These are phyloP conservation scores for Rhagoletis pomonella DNA, from an alignment of 1,140 invertebrate genomes.

Conservation along the genomic window DNA sequence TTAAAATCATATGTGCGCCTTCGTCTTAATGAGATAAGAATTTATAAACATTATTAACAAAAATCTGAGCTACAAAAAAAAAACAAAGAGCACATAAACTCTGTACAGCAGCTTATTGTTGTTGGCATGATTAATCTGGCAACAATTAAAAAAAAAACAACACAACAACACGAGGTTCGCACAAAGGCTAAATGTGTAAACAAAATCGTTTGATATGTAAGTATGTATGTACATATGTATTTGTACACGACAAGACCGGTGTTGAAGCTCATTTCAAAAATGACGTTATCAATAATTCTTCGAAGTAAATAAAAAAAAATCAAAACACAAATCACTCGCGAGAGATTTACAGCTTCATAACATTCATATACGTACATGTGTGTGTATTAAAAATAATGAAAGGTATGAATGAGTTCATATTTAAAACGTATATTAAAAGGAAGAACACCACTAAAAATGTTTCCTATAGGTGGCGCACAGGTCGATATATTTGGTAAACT, in stretches of 20 bases:
- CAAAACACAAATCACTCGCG: background rate
- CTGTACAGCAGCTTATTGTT: background rate
- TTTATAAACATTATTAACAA: background rate
- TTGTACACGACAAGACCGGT: background rate
- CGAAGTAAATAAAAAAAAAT: conserved; percentile 30
- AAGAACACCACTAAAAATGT: too few species aligned
- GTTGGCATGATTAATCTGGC: background rate
- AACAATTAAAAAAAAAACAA: background rate
- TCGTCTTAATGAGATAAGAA: conserved; percentile 28
- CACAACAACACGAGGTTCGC: background rate
- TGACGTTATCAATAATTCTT: conserved; percentile 41
- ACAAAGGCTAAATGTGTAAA: background rate
- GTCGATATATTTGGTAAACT: too few species aligned
- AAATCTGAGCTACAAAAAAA: background rate
- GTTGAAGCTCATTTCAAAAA: background rate
- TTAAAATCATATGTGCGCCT: background rate
- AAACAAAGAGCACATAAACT: background rate
- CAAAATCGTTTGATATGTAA: background rate
- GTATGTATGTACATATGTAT: background rate
- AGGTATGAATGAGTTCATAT: too few species aligned
- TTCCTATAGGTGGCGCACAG: too few species aligned
- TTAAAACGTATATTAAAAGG: too few species aligned
- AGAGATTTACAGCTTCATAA: background rate
- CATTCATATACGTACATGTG: background rate
- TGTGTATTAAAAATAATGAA: too few species aligned